Base-by-base conservation (phyloP, 2,888 invertebrate species). In the Ochropleura plecta region DNA sequence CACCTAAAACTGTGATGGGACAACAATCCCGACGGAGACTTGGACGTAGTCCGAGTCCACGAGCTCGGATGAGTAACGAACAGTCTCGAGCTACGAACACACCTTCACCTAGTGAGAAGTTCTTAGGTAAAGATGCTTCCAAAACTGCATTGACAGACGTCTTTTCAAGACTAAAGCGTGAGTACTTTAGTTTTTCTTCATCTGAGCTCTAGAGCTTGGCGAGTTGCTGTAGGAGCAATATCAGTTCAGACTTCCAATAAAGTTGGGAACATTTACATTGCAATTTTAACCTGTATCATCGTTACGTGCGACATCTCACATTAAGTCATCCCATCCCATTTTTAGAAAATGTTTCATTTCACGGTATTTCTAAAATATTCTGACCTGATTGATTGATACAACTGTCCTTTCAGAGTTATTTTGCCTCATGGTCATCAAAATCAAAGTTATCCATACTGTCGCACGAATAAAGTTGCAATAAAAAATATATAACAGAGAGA, bases 41-140 rank as follows among this genome's bases (percentile, higher is more conserved):
- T 30, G 96, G 96, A 16, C 94, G 96, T n/a, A 96, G 96, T 85
- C 96, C 96, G 0, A 96, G 95, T 83, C 95, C 95, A 46, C 89
- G 91, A 40, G 73, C 72, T 0, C 89, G 91, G 49, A 75, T 87
- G 18, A 69, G 80, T 4, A 85, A 78, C 4, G 94, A 94, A 77
- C 92, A 93, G 79, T 90, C 87, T 44, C 92, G 95, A 18, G 95
- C 95, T 5, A 95, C 94, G 6, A 96, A 96, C 71, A 96, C 95
- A 20, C 88, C 89, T 1, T 79, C 89, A 6, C 70, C 86, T 30
- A 72, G 86, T 4, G 88, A 89, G 5, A 92, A 86, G 66, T 83
- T 85, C 30, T 62, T 88, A 30, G 79, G 85, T 3, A 92, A 85
- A 84, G 89, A 93, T 71, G 70, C 86, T 12, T 93, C 94, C 0